phyloP scores from a whole-genome alignment of 2,888 invertebrate species.

The Marronus borbonicus region DNA sequence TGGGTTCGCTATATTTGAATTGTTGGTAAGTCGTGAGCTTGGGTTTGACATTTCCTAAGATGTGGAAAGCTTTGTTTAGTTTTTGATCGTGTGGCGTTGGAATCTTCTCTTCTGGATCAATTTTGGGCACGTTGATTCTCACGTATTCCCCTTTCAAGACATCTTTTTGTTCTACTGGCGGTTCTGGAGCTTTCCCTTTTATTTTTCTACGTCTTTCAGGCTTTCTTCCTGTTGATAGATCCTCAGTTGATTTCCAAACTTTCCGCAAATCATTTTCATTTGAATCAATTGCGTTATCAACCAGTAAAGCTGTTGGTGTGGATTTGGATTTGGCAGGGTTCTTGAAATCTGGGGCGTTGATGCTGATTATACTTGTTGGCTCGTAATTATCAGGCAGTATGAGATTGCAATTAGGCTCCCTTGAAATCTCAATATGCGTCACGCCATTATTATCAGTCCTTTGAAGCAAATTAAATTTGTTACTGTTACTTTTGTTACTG shows the following conservation, averaged over 20 bases:
- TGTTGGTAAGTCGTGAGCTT: constrained; percentile 61
- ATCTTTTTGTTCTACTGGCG: constrained; percentile 61
- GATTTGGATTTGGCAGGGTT: constrained; percentile 4
- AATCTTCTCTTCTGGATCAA: constrained; percentile 55
- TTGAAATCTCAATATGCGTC: constrained; percentile 71
- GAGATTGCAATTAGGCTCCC: constrained; percentile 57
- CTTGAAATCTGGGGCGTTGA: constrained; percentile 66
- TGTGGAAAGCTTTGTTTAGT: constrained; percentile 54
- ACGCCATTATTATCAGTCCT: constrained; percentile 71
- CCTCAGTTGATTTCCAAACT: constrained; percentile 69
- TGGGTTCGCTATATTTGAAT: constrained; percentile 55
- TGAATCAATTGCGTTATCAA: neutral
- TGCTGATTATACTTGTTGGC: constrained; percentile 67
- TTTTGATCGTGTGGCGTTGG: constrained; percentile 53
- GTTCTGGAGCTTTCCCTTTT: constrained; percentile 66
- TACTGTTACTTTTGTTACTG: constrained; percentile 44
- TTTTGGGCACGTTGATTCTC: constrained; percentile 65
- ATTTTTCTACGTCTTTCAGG: constrained; percentile 65
- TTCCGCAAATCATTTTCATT: constrained; percentile 61
- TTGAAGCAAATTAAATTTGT: constrained; percentile 70
- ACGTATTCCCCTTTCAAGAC: constrained; percentile 69
- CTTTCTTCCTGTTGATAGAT: constrained; percentile 64
- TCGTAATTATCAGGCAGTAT: constrained; percentile 51
- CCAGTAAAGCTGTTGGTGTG: too few species aligned
- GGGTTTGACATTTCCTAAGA: constrained; percentile 42